Base-by-base conservation (phyloP, 2,888 invertebrate genomes). In the Serripes groenlandicus region DNA sequence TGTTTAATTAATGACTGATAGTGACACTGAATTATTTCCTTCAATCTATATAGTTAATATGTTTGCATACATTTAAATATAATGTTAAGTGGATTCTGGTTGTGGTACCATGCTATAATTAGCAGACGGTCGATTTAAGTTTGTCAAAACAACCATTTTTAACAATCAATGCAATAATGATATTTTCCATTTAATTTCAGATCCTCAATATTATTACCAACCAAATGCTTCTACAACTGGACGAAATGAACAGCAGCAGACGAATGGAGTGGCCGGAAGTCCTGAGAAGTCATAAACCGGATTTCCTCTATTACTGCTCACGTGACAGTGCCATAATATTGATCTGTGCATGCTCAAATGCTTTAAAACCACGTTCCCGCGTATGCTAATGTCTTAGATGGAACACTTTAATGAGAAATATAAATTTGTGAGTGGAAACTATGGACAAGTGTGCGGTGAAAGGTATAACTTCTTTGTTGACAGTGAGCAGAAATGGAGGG, bases 121-220 rank as follows among this genome's bases (percentile, higher is more conserved):
- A n/a, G n/a, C n/a, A n/a, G n/a, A n/a, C n/a, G n/a, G n/a, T n/a
- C n/a, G n/a, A n/a, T n/a, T n/a, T n/a, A n/a, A n/a, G n/a, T n/a
- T n/a, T n/a, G n/a, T n/a, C n/a, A n/a, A n/a, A n/a, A n/a, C n/a
- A n/a, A n/a, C n/a, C n/a, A n/a, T n/a, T n/a, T n/a, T n/a, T n/a
- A n/a, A n/a, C n/a, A n/a, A n/a, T n/a, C n/a, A n/a, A n/a, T n/a
- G n/a, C n/a, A n/a, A n/a, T n/a, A n/a, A n/a, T n/a, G n/a, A n/a
- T n/a, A n/a, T n/a, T n/a, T n/a, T n/a, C n/a, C n/a, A n/a, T 49
- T 72, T 28, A 37, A 9, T 86, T 86, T 34, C 66, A 86, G 85
- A 86, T 78, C 80, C 85, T 26, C 78, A 79, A 71, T 86, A 86
- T 37, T 81, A 83, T 52, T 86, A 86, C 49, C 86, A 81, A 62